Evolutionary conservation across 2,113 vertebrate genomes (phyloP).

Genomic region (Stegostoma tigrinum): DNA sequence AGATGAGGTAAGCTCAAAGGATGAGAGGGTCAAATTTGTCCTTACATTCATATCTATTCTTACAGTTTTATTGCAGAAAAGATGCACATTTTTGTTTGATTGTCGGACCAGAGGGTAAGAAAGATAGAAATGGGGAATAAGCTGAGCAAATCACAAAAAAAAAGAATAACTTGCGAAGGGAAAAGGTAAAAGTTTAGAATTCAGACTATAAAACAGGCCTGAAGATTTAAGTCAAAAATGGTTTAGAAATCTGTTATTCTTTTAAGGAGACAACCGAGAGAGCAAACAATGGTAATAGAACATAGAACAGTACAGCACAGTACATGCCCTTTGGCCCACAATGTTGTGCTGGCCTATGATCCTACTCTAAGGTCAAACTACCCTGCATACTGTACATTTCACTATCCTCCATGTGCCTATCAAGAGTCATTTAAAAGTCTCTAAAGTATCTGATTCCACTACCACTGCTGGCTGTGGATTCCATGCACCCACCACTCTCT

Average conservation of each 20-base stretch:
- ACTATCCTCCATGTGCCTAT: too few species aligned
- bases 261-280: not conserved
- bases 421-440: too few species aligned
- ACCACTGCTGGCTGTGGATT: too few species aligned
- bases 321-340: too few species aligned
- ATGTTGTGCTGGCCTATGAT: too few species aligned
- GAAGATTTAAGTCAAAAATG: not conserved
- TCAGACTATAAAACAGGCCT: not conserved
- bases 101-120: not conserved
- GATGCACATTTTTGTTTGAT: not conserved
- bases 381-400: too few species aligned
- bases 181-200: not conserved
- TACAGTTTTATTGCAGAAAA: not conserved
- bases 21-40: not conserved
- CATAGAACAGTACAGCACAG: too few species aligned
- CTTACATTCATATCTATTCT: not conserved
- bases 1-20: not conserved
- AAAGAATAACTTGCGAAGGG: not conserved
- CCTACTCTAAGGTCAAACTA: too few species aligned
- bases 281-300: not conserved
- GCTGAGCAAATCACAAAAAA: not conserved
- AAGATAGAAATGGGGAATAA: not conserved
- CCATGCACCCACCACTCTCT: too few species aligned
- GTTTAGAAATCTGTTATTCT: not conserved
- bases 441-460: too few species aligned